Evolutionary conservation across 2,888 invertebrate genomes (phyloP), one percentile per base, ranked within the genome.

Genomic region (Metacarcinus magister): DNA sequence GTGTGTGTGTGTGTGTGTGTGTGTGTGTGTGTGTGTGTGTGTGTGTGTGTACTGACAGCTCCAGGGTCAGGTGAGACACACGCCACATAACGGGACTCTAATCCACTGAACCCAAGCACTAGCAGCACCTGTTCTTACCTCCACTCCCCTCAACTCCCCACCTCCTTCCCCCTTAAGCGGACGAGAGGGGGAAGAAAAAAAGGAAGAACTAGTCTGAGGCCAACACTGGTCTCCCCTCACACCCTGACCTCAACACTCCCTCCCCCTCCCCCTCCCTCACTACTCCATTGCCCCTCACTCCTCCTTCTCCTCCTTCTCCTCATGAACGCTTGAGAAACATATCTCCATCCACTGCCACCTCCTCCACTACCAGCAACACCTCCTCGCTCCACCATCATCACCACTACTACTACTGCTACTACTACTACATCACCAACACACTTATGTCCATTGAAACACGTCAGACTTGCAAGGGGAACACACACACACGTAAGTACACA

Each of bases 1-100:
- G 48, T 92, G 44, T 92, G 48, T 92, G 48, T 92, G 44, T 92
- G 48, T 92, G 48, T 92, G 48, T 91, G 43, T 43, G 48, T 44
- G 48, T 92, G 48, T 46, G 48, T 92, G 48, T 92, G 28, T 19
- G 28, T 92, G 28, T 92, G 44, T 46, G 19, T 92, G 44, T 67
- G n/a, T 67, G 67, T 67, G 67, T 67, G 67, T 67, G n/a, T n/a
- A 5, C 23, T 4, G n/a, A 67, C 28, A 43, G 67, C n/a, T n/a
- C 67, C 67, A 67, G 67, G 67, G 67, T 67, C 67, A 67, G 67
- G 67, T 67, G 67, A 67, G 67, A 67, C 67, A 67, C 67, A 67
- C 67, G 67, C 67, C 67, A 67, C 67, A 67, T 67, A 67, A 67
- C 67, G 67, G 67, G 67, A 67, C 67, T 67, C 7, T 67, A 67